Percentiles rank a stretch among this genome's conserved stretches.
Conservation (phyloP, 2,113 vertebrate genomes). For the Albula glossodonta region DNA sequence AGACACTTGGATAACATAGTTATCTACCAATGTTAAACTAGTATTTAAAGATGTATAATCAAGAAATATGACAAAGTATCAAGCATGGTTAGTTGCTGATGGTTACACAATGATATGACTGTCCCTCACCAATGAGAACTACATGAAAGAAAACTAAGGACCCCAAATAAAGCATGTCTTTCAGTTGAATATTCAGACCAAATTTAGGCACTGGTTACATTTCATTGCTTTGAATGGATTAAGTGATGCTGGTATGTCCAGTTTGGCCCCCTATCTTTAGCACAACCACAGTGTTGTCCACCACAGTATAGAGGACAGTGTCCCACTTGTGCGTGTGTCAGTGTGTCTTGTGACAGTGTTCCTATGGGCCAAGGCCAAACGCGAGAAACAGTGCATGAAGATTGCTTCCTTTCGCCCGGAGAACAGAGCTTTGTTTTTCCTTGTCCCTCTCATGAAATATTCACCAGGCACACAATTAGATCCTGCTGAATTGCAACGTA, state of each 20-base stretch:
- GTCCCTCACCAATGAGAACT: too few relatives aligned
- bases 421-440: slow-evolving; percentile 58
- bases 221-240: not conserved
- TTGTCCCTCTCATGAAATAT: slow-evolving; percentile 66
- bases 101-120: too few relatives aligned
- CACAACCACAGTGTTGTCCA: not conserved
- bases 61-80: too few relatives aligned
- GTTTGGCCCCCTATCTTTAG: not conserved
- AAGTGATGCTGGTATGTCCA: not conserved
- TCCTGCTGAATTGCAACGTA: slow-evolving; percentile 42
- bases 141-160: too few relatives aligned
- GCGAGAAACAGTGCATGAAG: slow-evolving; percentile 25
- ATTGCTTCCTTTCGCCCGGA: slow-evolving; percentile 38
- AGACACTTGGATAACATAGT: not conserved
- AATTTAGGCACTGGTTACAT: not conserved
- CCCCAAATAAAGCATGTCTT: not conserved
- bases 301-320: not conserved
- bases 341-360: not conserved
- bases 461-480: slow-evolving; percentile 59
- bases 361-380: slow-evolving; percentile 5
- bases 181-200: not conserved
- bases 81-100: too few relatives aligned
- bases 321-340: not conserved
- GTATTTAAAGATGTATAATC: not conserved
- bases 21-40: not conserved